Conservation (phyloP, 37 sponge, comb jelly and placozoan genomes). For the Theonella swinhoei region DNA sequence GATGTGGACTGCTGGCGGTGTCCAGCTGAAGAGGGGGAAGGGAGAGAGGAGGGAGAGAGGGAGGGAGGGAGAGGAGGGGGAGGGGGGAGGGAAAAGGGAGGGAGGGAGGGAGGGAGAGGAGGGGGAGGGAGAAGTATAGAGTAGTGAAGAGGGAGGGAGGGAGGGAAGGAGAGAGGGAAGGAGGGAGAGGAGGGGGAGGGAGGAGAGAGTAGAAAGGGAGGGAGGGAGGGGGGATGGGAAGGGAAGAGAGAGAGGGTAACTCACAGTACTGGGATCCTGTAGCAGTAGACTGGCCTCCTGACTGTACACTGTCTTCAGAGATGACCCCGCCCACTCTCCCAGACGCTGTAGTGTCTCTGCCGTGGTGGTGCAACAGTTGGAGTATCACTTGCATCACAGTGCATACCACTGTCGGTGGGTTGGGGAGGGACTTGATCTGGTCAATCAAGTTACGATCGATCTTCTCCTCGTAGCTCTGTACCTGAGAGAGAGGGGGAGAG, state of each 20-base stretch:
- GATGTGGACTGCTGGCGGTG: too few relatives aligned
- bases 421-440: conserved; percentile 73
- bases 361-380: conserved; percentile 51
- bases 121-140: not conserved
- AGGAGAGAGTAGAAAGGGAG: too few relatives aligned
- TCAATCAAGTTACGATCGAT: conserved; percentile 87
- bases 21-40: not conserved
- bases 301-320: not conserved
- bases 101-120: conserved; percentile 4
- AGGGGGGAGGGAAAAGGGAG: not conserved
- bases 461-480: conserved; percentile 46
- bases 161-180: not conserved
- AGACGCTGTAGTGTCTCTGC: not conserved
- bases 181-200: too few relatives aligned
- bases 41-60: not conserved
- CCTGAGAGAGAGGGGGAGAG: conserved; percentile 20
- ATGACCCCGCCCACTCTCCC: not conserved
- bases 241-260: conserved; percentile 18
- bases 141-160: too few relatives aligned
- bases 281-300: too few relatives aligned
- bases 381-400: conserved; percentile 79
- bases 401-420: conserved; percentile 76
- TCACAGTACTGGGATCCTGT: too few relatives aligned
- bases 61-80: not conserved
- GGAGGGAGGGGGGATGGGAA: not conserved